These are phyloP conservation scores for Fragum whitleyi DNA, from an alignment of 2,888 invertebrate species.

Conservation along the genomic window DNA sequence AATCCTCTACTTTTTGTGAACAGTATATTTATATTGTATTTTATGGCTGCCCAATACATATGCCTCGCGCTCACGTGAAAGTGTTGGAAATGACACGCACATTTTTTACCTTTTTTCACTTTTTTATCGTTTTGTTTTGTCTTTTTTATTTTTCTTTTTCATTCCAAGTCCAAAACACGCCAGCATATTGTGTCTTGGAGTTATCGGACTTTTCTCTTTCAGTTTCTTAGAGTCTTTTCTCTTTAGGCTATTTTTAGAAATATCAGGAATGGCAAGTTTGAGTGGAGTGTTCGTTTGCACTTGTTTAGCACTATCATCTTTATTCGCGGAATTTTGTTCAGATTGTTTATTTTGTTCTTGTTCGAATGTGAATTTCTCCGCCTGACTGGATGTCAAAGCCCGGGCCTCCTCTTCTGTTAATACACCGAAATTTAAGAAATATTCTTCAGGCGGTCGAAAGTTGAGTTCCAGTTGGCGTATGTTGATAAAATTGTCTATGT, in stretches of 20 bases:
- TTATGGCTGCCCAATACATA: too few species aligned
- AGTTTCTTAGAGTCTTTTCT: constrained; percentile 58
- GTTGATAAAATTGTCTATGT: constrained; percentile 54
- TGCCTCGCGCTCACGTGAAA: too few species aligned
- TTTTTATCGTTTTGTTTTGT: constrained; percentile 39
- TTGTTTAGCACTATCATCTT: neutral
- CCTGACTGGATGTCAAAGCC: neutral
- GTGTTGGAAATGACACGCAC: too few species aligned
- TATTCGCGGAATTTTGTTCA: neutral
- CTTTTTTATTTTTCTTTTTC: constrained; percentile 47
- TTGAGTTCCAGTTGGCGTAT: constrained; percentile 55
- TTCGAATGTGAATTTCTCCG: constrained; percentile 14
- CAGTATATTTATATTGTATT: neutral
- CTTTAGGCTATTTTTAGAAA: constrained; percentile 55
- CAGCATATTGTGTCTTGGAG: constrained; percentile 45
- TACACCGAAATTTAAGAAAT: constrained; percentile 38
- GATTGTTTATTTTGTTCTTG: neutral
- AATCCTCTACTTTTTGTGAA: too few species aligned
- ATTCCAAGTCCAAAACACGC: constrained; percentile 49
- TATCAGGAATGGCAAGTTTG: constrained; percentile 46
- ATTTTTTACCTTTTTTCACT: neutral
- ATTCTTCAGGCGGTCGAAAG: constrained; percentile 61
- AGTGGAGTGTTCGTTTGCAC: constrained; percentile 10
- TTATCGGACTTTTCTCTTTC: constrained; percentile 49
- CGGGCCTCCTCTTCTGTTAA: neutral